Evolutionary conservation across 2,888 invertebrate species (phyloP).

Genomic region (Phalera bucephala): DNA sequence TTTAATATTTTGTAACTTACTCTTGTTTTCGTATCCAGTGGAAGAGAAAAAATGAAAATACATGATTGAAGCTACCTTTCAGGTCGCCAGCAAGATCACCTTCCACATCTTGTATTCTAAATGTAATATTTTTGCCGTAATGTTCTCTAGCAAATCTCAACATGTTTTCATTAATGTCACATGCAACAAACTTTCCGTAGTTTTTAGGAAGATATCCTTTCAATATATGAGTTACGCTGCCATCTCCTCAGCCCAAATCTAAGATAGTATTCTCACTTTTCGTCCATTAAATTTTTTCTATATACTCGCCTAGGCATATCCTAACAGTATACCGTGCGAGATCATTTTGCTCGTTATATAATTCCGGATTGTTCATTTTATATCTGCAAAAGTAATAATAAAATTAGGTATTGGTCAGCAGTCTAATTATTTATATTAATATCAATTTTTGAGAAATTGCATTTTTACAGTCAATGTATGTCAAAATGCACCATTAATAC

Average conservation of each 20-base stretch:
- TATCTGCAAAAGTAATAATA: too few relatives aligned
- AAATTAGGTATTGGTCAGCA: too few relatives aligned
- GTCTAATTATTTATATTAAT: too few relatives aligned
- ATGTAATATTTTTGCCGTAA: not conserved
- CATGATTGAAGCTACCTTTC: not conserved
- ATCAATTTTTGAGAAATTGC: too few relatives aligned
- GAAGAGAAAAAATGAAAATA: not conserved
- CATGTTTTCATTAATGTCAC: conserved; percentile 89
- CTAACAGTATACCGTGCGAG: conserved; percentile 14
- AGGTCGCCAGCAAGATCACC: not conserved
- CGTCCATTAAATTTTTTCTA: conserved; percentile 81
- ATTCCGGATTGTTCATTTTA: not conserved
- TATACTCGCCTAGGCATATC: conserved; percentile 85
- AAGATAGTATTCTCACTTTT: conserved; percentile 72
- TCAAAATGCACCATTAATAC: too few relatives aligned
- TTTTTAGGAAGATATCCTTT: conserved; percentile 83
- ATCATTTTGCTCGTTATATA: not conserved
- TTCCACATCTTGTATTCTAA: not conserved
- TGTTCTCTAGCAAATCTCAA: conserved; percentile 81
- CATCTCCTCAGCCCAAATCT: conserved; percentile 90
- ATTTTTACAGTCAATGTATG: too few relatives aligned
- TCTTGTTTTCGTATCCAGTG: not conserved
- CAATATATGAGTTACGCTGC: conserved; percentile 85
- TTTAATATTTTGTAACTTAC: not conserved
- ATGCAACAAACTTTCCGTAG: conserved; percentile 82